Evolutionary conservation across 1,140 invertebrate species (phyloP).

Genomic region (Rhyzopertha dominica): DNA sequence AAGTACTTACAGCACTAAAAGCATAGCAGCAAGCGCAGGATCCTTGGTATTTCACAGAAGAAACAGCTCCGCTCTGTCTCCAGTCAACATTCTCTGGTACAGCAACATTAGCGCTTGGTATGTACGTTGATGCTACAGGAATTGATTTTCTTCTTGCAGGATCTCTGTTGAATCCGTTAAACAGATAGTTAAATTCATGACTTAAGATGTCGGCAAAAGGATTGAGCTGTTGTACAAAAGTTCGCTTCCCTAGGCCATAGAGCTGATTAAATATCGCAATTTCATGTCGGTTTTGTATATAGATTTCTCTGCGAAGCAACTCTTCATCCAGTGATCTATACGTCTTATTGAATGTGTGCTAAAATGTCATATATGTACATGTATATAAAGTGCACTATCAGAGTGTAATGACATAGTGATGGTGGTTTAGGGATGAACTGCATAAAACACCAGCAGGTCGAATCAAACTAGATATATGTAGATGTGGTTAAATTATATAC

Average conservation of each 20-base stretch:
- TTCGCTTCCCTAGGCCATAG: conserved; percentile 58
- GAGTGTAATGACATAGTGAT: too few species aligned
- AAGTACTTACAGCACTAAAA: conserved; percentile 49
- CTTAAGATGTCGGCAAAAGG: conserved; percentile 74
- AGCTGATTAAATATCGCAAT: conserved; percentile 79
- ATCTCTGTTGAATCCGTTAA: conserved; percentile 76
- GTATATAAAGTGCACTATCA: too few species aligned
- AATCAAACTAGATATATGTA: too few species aligned
- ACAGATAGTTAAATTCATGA: conserved; percentile 67
- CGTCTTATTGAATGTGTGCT: conserved; percentile 62
- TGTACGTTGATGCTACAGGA: conserved; percentile 25
- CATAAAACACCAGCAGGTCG: too few species aligned
- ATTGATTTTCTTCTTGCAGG: conserved; percentile 8
- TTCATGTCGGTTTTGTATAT: conserved; percentile 75
- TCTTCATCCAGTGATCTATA: conserved; percentile 70
- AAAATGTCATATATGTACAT: too few species aligned
- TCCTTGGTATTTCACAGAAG: conserved; percentile 35
- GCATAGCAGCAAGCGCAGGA: conserved; percentile 53
- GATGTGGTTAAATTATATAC: too few species aligned
- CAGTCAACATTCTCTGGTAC: conserved; percentile 37
- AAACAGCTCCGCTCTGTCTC: conserved; percentile 37
- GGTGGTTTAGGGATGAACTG: too few species aligned
- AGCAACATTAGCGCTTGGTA: conserved; percentile 33
- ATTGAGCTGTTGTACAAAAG: conserved; percentile 66
- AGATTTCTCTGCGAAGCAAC: conserved; percentile 75